Evolutionary conservation across 2,797 vertebrate genomes (phyloP), one percentile per base, ranked within the genome.

Genomic region (Oreochromis mossambicus): DNA sequence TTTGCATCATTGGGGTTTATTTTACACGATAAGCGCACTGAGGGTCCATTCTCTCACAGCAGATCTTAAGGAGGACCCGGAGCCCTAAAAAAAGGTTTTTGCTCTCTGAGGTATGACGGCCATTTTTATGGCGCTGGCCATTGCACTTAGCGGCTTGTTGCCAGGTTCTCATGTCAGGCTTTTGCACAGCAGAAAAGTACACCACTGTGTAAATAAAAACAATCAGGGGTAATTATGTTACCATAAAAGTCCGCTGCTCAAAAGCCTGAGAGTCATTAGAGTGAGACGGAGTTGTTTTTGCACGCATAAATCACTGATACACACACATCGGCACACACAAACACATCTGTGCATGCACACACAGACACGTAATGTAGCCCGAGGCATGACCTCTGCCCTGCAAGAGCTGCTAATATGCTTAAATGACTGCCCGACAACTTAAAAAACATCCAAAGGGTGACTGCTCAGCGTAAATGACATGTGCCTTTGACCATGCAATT

Each of bases 381-480:
- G 1, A 89, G 89, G 80, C 66, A 6, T 88, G 94, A 96, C 95
- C 96, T 96, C 84, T 95, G 94, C 90, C 93, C 93, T 77, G 75
- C 83, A 92, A 87, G 92, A 95, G 93, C 94, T 88, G 94, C 95
- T 96, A 97, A 97, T 96, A 95, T 82, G 77, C 87, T 88, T 87
- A 95, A 95, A 96, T 96, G 92, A 95, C 94, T 93, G 89, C 75
- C 87, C 86, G 89, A 94, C 94, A 95, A 96, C 93, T 95, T 94
- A 89, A 90, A 90, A 94, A 94, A 92, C 92, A 92, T 95, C 92
- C 94, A 95, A 92, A 94, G 91, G 88, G 90, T 87, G 90, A 93
- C 92, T 91, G 93, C 91, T 93, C 90, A 90, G 93, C 91, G 93
- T 94, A 92, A 94, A 95, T 92, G 92, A 96, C 95, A 95, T 96